Percentiles rank a stretch among this genome's conserved stretches.
phyloP scores from a whole-genome alignment of 2,888 invertebrate species.

The Volucella bombylans region DNA sequence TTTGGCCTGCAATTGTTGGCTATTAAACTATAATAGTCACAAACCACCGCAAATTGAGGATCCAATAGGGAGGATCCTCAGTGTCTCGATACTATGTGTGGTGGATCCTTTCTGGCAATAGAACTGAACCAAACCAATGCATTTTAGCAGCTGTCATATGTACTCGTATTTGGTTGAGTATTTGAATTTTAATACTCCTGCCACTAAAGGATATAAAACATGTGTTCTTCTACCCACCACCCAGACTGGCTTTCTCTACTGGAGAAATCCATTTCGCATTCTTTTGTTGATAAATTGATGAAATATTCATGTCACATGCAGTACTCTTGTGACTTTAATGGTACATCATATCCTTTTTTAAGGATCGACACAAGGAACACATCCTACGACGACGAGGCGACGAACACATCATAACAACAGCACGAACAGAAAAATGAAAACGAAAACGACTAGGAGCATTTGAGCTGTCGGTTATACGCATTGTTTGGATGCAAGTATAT shows the following conservation, averaged over 20 bases:
- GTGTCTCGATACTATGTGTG: slow-evolving; percentile 12
- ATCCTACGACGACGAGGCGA: background rate
- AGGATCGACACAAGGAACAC: slow-evolving; percentile 24
- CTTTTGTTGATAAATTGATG: slow-evolving; percentile 72
- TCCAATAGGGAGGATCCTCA: slow-evolving; percentile 8
- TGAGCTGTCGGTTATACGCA: slow-evolving; percentile 18
- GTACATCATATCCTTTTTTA: slow-evolving; percentile 38
- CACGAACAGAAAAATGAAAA: too few relatives aligned
- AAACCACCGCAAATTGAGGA: slow-evolving; percentile 51
- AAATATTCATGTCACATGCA: slow-evolving; percentile 74
- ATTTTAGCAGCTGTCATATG: slow-evolving; percentile 56
- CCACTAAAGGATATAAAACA: slow-evolving; percentile 26
- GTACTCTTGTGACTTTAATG: slow-evolving; percentile 69
- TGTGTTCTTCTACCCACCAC: slow-evolving; percentile 28
- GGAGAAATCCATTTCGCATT: slow-evolving; percentile 63
- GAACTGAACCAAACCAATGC: slow-evolving; percentile 33
- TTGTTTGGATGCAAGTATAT: slow-evolving; percentile 5
- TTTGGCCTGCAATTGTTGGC: slow-evolving; percentile 63
- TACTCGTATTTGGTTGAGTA: background rate
- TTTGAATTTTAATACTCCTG: background rate
- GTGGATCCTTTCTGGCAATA: background rate
- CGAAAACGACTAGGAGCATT: background rate
- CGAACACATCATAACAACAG: background rate
- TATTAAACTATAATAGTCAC: slow-evolving; percentile 69
- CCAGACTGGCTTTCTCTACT: too few relatives aligned